Percentiles rank a stretch among this genome's conserved stretches.
phyloP scores from a whole-genome alignment of 2,888 invertebrate species.

The Argyra leucocephala region DNA sequence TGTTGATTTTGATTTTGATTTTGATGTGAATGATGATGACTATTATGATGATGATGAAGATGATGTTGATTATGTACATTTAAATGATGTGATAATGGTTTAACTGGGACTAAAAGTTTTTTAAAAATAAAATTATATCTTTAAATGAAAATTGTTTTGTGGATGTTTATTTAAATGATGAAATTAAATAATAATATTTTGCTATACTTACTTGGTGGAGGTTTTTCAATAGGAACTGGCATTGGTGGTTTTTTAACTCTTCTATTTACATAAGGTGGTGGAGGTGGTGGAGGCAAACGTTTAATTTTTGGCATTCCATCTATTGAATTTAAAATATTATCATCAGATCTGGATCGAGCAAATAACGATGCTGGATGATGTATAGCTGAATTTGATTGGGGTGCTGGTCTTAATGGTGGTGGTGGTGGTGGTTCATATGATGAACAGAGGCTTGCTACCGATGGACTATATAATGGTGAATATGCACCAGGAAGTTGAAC shows the following conservation, averaged over 20 bases:
- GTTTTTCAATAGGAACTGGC: constrained; percentile 45
- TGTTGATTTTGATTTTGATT: not conserved
- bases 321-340: constrained; percentile 65
- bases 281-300: constrained; percentile 50
- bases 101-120: constrained; percentile 36
- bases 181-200: not conserved
- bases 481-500: constrained; percentile 55
- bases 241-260: constrained; percentile 44
- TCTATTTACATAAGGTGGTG: constrained; percentile 45
- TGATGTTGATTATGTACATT: not conserved
- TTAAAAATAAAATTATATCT: constrained; percentile 8
- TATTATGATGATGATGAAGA: not conserved
- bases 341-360: constrained; percentile 66
- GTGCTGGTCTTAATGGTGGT: constrained; percentile 50
- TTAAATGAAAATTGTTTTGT: not conserved
- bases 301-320: constrained; percentile 48
- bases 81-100: constrained; percentile 27
- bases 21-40: not conserved
- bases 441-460: constrained; percentile 55
- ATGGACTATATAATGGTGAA: constrained; percentile 56
- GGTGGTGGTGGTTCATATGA: constrained; percentile 59
- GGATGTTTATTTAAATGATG: not conserved
- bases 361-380: constrained; percentile 46
- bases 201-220: constrained; percentile 40
- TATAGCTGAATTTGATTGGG: constrained; percentile 33